phyloP scores from a whole-genome alignment of 2,888 invertebrate species.

The Agrochola litura region DNA sequence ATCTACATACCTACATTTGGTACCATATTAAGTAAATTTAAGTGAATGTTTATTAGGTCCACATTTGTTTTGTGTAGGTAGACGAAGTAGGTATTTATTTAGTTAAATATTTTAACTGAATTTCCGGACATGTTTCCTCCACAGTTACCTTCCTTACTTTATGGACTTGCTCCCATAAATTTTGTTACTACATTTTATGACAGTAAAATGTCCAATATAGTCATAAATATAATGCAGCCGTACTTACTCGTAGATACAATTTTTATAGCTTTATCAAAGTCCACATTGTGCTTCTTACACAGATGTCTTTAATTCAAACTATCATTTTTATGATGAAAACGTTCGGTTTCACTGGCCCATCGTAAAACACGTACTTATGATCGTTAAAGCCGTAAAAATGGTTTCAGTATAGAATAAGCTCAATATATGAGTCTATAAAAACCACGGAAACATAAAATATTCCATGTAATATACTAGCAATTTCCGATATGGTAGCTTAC shows the following conservation, averaged over 20 bases:
- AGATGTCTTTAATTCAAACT: conserved; percentile 52
- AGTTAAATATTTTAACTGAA: conserved; percentile 1
- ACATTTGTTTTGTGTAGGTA: not conserved
- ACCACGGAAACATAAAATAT: conserved; percentile 83
- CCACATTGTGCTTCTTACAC: conserved; percentile 31
- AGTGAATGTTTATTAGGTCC: not conserved
- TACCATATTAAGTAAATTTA: not conserved
- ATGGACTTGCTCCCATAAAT: conserved; percentile 8
- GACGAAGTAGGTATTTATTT: not conserved
- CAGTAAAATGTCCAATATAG: conserved; percentile 15
- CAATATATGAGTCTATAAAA: conserved; percentile 86
- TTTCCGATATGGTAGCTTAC: conserved; percentile 79
- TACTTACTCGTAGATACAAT: conserved; percentile 2
- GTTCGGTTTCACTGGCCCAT: conserved; percentile 64
- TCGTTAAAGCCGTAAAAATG: conserved; percentile 84
- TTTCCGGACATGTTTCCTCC: not conserved
- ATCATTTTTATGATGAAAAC: conserved; percentile 63
- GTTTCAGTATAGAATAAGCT: conserved; percentile 82
- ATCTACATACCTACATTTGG: not conserved
- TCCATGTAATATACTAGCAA: conserved; percentile 82
- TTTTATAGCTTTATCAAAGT: conserved; percentile 45
- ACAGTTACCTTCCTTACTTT: not conserved
- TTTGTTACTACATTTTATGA: conserved; percentile 2
- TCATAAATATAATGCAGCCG: conserved; percentile 33
- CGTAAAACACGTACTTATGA: conserved; percentile 86